Base-by-base conservation (phyloP, 2,888 invertebrate species). In the Pristionchus fissidentatus region DNA sequence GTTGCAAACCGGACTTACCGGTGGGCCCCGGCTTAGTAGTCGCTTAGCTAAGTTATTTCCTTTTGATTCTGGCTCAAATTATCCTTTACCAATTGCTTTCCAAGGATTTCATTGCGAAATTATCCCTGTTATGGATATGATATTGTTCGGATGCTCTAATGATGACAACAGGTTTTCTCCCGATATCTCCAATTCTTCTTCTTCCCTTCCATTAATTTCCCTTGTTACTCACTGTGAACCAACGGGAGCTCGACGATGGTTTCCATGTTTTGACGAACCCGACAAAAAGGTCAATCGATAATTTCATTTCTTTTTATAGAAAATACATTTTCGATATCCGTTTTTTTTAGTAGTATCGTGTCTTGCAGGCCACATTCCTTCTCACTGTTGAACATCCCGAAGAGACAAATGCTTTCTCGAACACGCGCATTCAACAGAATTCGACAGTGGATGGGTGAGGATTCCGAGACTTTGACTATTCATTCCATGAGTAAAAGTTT, bases 201-300 rank as follows among this genome's bases (percentile, higher is more conserved):
- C 22, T n/a, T 38, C 22, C 13, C 38, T 2, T 22, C 41, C 41
- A 1, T 70, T 41, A 38, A 70, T 70, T 13, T 70, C 70, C 13
- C n/a, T 70, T 15, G n/a, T 70, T 1, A 41, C 70, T n/a, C 41
- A 70, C 13, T 70, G 70, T 13, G 38, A 38, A 70, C 70, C 70
- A 22, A 13, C 70, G 0, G n/a, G 3, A 10, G 70, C 70, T 3
- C 22, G 70, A 41, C 22, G n/a, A 38, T 70, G 70, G 70, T 70
- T 70, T n/a, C 70, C 70, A 8, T 70, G 70, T 26, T 70, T 70
- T 10, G 70, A 70, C 26, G 70, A 70, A n/a, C 41, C 70, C 8
- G 41, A 70, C 26, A 70, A 70, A 15, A 70, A 70, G 70, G 70
- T 70, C n/a, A n/a, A n/a, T 26, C 3, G 8, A 7, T 29, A 29